Base-by-base conservation (phyloP, 2,888 invertebrate species). In the Hydroisotoma schaefferi region DNA sequence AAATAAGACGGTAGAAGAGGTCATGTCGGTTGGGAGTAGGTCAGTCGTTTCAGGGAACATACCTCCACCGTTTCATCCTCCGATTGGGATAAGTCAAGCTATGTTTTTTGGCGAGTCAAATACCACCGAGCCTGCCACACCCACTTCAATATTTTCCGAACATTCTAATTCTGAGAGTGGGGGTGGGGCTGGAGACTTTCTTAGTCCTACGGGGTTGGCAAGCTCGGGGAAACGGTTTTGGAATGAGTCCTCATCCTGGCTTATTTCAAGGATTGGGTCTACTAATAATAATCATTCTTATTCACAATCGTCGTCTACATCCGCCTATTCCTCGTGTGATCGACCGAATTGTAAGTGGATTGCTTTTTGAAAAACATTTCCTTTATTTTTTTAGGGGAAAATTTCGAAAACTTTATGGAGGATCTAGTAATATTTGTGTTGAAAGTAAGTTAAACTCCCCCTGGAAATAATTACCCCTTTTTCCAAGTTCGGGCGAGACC, bases 181-280 rank as follows among this genome's bases (percentile, higher is more conserved):
- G 25, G 37, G 49, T 29, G 29, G 33, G 0, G 28, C 51, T 37
- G 28, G 55, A 10, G 65, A 63, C 23, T 59, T 61, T 12, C 60
- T 65, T 8, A 69, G 67, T 59, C 70, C 70, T 0, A 55, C 61
- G 3, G 55, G 53, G 8, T 43, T 68, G 10, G 67, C 68, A 2
- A 55, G 49, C 25, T 61, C 67, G n/a, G 65, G 67, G 2, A 69
- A 68, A 46, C 65, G 63, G 38, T 68, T 71, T 48, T 71, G 63
- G 63, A 63, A 55, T 25, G 71, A 71, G 43, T 66, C 67, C 12
- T 70, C 69, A 4, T 68, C 71, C 15, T 71, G 71, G 71, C 55
- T 69, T 25, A 64, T 61, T 20, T 68, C 69, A 5, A 58, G 67
- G 46, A 57, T 71, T 40, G 55, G 43, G 18, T 12, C 10, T 20